Evolutionary conservation across 2,888 invertebrate genomes (phyloP).

Genomic region (Perizoma flavofasciatum): DNA sequence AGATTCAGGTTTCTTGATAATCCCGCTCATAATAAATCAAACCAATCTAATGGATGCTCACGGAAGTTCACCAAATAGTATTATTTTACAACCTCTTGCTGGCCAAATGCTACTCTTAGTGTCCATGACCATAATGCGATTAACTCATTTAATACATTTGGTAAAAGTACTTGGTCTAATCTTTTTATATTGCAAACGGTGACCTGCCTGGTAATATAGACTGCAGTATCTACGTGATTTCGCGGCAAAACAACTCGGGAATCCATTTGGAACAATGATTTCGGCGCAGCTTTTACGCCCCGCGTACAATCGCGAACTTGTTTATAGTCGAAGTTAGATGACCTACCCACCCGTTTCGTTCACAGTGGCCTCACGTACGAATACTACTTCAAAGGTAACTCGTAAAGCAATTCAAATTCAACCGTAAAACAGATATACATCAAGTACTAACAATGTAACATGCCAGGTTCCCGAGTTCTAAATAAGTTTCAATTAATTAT

Average conservation of each 20-base stretch:
- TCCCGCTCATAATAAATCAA: no score
- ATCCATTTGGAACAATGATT: conserved; percentile 53
- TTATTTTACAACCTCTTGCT: no score
- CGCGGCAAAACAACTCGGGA: conserved; percentile 27
- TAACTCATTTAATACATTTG: no score
- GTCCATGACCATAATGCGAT: no score
- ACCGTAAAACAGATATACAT: conserved; percentile 11
- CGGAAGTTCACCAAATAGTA: no score
- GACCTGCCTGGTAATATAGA: not conserved
- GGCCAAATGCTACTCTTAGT: no score
- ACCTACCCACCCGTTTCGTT: conserved; percentile 27
- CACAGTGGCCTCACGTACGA: conserved; percentile 15
- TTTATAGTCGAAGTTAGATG: conserved; percentile 65
- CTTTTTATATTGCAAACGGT: not conserved
- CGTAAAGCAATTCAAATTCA: conserved; percentile 22
- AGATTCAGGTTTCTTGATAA: no score
- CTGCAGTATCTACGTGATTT: conserved; percentile 25
- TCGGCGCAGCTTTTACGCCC: conserved; percentile 40
- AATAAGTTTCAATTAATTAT: conserved; percentile 2
- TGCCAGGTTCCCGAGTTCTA: conserved; percentile 3
- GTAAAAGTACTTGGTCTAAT: no score
- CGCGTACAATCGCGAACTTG: conserved; percentile 45
- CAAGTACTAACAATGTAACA: conserved; percentile 15
- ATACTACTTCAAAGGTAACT: conserved; percentile 13
- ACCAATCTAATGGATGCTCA: no score